These are phyloP conservation scores for Triplophysa bombifrons DNA, from an alignment of 2,797 vertebrate species.

Conservation along the genomic window DNA sequence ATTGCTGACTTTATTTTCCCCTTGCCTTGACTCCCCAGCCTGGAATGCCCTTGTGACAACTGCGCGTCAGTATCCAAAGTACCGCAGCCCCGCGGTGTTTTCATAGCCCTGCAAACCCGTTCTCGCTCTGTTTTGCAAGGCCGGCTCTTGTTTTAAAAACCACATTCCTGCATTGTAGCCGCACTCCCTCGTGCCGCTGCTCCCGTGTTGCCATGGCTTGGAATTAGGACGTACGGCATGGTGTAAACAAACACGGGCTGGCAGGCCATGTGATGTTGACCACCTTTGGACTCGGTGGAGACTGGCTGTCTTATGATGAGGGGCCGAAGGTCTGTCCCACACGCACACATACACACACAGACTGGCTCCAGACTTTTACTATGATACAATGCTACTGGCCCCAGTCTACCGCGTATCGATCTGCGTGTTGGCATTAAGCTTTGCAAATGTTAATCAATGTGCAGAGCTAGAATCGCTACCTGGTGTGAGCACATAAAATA, in stretches of 20 bases:
- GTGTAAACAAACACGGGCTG: conserved; percentile 43
- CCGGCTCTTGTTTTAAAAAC: conserved; percentile 34
- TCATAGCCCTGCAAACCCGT: conserved; percentile 21
- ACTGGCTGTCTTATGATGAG: conserved; percentile 47
- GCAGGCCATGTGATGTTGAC: conserved; percentile 45
- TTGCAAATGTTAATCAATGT: conserved; percentile 50
- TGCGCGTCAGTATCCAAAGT: conserved; percentile 81
- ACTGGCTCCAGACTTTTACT: not conserved
- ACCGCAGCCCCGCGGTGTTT: conserved; percentile 70
- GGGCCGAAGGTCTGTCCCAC: conserved; percentile 39
- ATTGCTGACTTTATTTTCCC: conserved; percentile 82
- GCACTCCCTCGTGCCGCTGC: not conserved
- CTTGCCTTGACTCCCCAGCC: conserved; percentile 86
- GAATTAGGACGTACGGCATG: conserved; percentile 29
- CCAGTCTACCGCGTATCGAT: conserved; percentile 43
- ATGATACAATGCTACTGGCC: not conserved
- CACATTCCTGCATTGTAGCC: conserved; percentile 24
- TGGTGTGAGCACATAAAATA: conserved; percentile 45
- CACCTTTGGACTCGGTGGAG: conserved; percentile 54
- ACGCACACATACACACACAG: not conserved
- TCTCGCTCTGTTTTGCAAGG: conserved; percentile 19
- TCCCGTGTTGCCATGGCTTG: conserved; percentile 16
- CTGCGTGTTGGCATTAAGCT: conserved; percentile 13
- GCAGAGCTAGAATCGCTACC: conserved; percentile 12
- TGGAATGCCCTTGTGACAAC: conserved; percentile 84